phyloP scores from a whole-genome alignment of 2,797 vertebrate genomes.

The Eptatretus atami region DNA sequence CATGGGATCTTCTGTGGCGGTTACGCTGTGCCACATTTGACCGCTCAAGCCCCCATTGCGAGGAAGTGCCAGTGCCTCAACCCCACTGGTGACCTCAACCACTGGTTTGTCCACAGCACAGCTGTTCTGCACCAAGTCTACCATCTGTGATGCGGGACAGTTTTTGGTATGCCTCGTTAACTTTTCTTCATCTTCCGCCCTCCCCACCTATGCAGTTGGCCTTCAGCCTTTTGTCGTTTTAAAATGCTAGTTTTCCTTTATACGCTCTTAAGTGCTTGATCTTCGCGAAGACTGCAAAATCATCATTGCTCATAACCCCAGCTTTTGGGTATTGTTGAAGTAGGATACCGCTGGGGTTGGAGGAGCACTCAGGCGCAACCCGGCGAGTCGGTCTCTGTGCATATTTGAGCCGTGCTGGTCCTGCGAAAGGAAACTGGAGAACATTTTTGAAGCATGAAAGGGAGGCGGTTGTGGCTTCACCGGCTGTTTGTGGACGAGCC shows the following conservation, averaged over 20 bases:
- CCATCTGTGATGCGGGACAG: conserved; percentile 27
- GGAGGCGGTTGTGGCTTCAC: conserved; percentile 75
- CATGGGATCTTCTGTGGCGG: too few relatives aligned
- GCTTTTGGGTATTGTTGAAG: background rate
- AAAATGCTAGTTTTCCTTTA: too few relatives aligned
- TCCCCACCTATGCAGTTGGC: background rate
- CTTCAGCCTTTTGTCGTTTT: background rate
- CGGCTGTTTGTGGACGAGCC: conserved; percentile 81
- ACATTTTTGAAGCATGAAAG: conserved; percentile 78
- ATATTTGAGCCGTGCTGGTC: conserved; percentile 72
- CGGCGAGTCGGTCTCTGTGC: conserved; percentile 63
- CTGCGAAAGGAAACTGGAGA: conserved; percentile 86
- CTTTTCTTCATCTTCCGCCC: conserved; percentile 22
- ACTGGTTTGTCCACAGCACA: background rate
- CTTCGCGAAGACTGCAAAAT: too few relatives aligned
- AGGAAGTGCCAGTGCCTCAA: background rate
- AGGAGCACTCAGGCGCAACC: conserved; percentile 32
- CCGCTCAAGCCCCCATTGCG: background rate
- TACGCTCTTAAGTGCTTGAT: too few relatives aligned
- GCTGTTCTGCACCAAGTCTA: conserved; percentile 7
- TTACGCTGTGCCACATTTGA: too few relatives aligned
- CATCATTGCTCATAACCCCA: too few relatives aligned
- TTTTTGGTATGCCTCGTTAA: conserved; percentile 40
- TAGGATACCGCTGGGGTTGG: conserved; percentile 36
- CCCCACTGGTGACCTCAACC: background rate